Evolutionary conservation across 2,888 invertebrate species (phyloP).

Genomic region (Ariolimax columbianus): DNA sequence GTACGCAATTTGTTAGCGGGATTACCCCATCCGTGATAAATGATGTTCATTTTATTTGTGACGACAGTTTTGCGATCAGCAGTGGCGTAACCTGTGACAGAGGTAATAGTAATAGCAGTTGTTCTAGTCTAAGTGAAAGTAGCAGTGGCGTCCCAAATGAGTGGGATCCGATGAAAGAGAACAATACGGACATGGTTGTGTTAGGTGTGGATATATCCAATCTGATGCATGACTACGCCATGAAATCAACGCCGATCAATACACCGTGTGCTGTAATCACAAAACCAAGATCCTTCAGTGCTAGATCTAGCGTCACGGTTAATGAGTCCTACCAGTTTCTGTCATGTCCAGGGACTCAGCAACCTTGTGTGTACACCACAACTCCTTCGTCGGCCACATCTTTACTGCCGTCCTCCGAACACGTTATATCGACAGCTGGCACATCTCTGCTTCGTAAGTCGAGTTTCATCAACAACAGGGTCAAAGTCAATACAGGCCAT

Average conservation of each 20-base stretch:
- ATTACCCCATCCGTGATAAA: not conserved
- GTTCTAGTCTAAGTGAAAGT: conserved; percentile 63
- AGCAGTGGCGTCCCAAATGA: conserved; percentile 58
- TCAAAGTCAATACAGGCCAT: conserved; percentile 20
- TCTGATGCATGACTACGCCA: conserved; percentile 71
- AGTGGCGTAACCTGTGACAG: not conserved
- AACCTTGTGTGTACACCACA: conserved; percentile 17
- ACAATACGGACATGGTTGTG: conserved; percentile 73
- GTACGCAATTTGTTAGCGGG: not conserved
- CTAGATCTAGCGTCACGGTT: not conserved
- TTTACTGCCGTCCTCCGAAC: not conserved
- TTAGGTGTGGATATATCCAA: conserved; percentile 77
- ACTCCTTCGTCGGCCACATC: not conserved
- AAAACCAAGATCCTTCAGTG: not conserved
- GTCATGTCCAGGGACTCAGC: not conserved
- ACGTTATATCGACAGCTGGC: conserved; percentile 8
- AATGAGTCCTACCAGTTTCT: conserved; percentile 17
- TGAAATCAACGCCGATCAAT: conserved; percentile 55
- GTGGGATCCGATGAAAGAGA: conserved; percentile 1
- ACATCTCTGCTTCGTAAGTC: conserved; percentile 44
- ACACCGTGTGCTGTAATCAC: conserved; percentile 19
- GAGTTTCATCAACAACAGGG: conserved; percentile 23
- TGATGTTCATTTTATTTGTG: not conserved
- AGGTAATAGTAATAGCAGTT: conserved; percentile 28
- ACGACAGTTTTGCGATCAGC: not conserved